These are phyloP conservation scores for Pangasius larnaudii DNA, from an alignment of 2,797 vertebrate genomes.

Conservation along the genomic window DNA sequence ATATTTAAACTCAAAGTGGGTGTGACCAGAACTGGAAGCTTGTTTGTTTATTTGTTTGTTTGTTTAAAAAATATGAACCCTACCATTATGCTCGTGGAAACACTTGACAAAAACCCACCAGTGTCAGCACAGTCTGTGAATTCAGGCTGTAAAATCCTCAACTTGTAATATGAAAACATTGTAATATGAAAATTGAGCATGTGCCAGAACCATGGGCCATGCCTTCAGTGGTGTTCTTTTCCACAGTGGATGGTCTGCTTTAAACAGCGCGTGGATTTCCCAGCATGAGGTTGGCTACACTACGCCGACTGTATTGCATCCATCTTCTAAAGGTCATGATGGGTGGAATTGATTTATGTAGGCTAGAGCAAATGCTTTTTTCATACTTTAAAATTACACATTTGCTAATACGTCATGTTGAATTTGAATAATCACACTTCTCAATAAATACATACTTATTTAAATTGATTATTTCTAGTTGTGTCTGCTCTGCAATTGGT, in stretches of 20 bases:
- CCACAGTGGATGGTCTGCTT: slow-evolving; percentile 17
- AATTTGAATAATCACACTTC: slow-evolving; percentile 30
- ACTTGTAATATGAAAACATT: slow-evolving; percentile 2
- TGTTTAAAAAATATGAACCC: neutral
- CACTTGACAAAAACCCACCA: neutral
- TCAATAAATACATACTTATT: neutral
- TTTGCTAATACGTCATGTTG: slow-evolving; percentile 16
- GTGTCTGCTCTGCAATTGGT: slow-evolving; percentile 16
- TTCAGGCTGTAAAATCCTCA: neutral
- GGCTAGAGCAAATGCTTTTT: slow-evolving; percentile 27
- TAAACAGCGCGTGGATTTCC: slow-evolving; percentile 16
- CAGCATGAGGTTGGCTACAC: slow-evolving; percentile 26
- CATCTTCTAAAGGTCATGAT: slow-evolving; percentile 56
- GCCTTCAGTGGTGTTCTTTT: slow-evolving; percentile 8
- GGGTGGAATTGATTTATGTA: slow-evolving; percentile 52
- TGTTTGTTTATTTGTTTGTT: neutral
- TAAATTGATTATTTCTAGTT: slow-evolving; percentile 24
- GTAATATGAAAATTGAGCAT: slow-evolving; percentile 14
- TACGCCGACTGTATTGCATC: slow-evolving; percentile 26
- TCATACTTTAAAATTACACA: slow-evolving; percentile 23
- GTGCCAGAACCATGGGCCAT: neutral
- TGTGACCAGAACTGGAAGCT: neutral
- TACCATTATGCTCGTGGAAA: neutral
- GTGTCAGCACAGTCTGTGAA: neutral
- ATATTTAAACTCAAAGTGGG: neutral